Percentiles rank a stretch among this genome's conserved stretches.
Evolutionary conservation across 2,797 vertebrate species (phyloP).

Genomic region (Myotis planiceps): DNA sequence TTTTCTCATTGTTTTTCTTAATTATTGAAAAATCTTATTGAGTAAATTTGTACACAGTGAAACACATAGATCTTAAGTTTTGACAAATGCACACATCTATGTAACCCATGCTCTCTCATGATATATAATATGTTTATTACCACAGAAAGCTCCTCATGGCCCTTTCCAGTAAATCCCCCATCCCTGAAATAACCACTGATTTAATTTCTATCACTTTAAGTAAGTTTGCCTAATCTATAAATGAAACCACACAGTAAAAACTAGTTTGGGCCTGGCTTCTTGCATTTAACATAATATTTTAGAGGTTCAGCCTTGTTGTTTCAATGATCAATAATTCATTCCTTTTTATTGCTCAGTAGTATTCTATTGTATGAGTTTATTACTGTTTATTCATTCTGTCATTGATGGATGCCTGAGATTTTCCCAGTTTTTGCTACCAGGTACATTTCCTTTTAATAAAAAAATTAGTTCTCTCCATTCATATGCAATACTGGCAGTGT

Average conservation of each 20-base stretch:
- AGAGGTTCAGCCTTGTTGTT: neutral
- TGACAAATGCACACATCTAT: neutral
- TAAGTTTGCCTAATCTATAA: neutral
- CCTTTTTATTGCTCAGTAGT: neutral
- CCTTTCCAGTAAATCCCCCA: neutral
- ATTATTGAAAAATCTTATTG: neutral
- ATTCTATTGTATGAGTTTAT: neutral
- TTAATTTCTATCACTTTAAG: neutral
- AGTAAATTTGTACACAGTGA: slow-evolving; percentile 9
- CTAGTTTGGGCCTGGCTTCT: neutral
- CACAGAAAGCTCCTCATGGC: neutral
- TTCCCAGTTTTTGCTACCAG: neutral
- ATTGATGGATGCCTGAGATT: neutral
- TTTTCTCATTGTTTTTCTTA: slow-evolving; percentile 1
- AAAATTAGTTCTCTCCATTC: neutral
- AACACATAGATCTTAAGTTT: neutral
- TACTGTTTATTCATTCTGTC: neutral
- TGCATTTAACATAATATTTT: neutral
- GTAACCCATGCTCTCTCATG: neutral
- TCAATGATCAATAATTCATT: neutral
- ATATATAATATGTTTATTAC: neutral
- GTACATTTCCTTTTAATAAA: neutral
- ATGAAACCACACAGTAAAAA: neutral
- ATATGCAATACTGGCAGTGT: neutral
- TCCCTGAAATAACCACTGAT: neutral